phyloP scores from a whole-genome alignment of 64 coral and sea anemone species.

The Stichodactyla helianthus region DNA sequence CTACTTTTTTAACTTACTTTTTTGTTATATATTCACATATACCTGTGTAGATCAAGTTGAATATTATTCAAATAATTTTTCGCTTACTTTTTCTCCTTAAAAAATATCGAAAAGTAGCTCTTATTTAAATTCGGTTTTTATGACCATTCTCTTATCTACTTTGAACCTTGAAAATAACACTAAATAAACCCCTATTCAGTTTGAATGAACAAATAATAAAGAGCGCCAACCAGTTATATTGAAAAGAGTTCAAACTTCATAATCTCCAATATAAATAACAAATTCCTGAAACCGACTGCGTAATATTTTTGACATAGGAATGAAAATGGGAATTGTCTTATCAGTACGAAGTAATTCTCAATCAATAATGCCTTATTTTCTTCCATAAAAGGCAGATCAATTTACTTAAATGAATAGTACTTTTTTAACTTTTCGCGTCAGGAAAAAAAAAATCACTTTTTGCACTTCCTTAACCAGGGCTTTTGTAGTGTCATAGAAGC shows the following conservation, averaged over 20 bases:
- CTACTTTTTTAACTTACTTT: too few species aligned
- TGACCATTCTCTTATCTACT: too few species aligned
- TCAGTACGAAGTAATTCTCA: background rate
- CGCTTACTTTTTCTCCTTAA: too few species aligned
- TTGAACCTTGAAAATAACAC: too few species aligned
- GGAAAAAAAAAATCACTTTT: background rate
- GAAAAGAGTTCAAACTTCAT: background rate
- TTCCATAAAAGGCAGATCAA: background rate
- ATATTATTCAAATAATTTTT: too few species aligned
- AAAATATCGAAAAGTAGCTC: too few species aligned
- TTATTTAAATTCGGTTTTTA: too few species aligned
- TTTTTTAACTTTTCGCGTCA: background rate
- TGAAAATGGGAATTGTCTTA: background rate
- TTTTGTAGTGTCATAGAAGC: background rate
- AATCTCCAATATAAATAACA: background rate
- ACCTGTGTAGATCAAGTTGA: too few species aligned
- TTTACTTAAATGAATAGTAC: background rate
- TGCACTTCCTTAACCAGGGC: background rate
- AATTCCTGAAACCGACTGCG: background rate
- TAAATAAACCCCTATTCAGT: too few species aligned
- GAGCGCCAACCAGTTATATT: background rate
- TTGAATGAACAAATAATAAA: too few species aligned
- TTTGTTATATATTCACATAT: too few species aligned
- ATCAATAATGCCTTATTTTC: background rate
- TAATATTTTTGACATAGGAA: background rate